These are phyloP conservation scores for Xestobium rufovillosum DNA, from an alignment of 2,888 invertebrate genomes.

Conservation along the genomic window DNA sequence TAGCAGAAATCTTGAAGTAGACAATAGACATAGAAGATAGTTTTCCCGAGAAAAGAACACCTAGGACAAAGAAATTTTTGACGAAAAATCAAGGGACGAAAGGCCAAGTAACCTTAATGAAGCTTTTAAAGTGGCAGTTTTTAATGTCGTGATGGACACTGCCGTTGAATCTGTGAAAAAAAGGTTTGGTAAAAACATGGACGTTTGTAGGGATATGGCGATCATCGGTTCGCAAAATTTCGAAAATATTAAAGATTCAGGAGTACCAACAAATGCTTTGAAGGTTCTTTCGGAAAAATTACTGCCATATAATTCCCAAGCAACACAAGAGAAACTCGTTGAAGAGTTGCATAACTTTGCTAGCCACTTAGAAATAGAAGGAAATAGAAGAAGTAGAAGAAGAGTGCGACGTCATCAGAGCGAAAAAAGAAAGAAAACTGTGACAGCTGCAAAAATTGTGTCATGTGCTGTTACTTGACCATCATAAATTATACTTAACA, in stretches of 20 bases:
- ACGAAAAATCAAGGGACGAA: not conserved
- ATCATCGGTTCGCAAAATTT: slow-evolving; percentile 5
- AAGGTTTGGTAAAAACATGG: slow-evolving; percentile 4
- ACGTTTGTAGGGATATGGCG: slow-evolving; percentile 1
- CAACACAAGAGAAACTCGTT: not conserved
- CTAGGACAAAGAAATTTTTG: slow-evolving; percentile 2
- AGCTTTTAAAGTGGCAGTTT: not conserved
- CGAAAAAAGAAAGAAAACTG: too few relatives aligned
- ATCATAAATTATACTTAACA: slow-evolving; percentile 8
- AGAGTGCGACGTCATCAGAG: too few relatives aligned
- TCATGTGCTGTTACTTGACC: slow-evolving; percentile 7
- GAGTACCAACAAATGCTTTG: not conserved
- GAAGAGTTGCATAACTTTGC: slow-evolving; percentile 3
- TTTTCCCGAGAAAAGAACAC: slow-evolving; percentile 3
- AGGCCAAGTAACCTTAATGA: too few relatives aligned
- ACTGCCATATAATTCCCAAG: not conserved
- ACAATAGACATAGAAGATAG: slow-evolving; percentile 4
- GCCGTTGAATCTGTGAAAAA: slow-evolving; percentile 2
- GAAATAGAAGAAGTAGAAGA: too few relatives aligned
- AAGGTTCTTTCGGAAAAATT: slow-evolving; percentile 4
- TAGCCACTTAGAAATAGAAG: not conserved
- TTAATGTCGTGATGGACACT: slow-evolving; percentile 8
- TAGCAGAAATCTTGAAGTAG: not conserved
- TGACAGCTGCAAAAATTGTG: slow-evolving; percentile 12
- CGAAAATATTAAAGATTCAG: not conserved